phyloP scores from a whole-genome alignment of 2,888 invertebrate species.

The Monoplex corrugatus region DNA sequence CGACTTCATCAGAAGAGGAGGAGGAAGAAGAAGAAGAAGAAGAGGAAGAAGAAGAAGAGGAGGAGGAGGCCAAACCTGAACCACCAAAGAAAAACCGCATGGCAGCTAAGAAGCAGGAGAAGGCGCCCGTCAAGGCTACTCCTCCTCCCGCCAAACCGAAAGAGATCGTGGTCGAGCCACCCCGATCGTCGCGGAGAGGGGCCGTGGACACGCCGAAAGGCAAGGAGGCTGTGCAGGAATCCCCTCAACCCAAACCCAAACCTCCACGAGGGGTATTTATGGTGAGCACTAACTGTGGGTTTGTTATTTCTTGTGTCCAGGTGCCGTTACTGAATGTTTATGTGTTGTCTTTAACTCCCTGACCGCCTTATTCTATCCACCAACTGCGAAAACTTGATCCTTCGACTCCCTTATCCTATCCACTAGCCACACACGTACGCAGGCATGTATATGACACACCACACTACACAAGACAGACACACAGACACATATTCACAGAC shows the following conservation, averaged over 20 bases:
- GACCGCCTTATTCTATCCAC: too few species aligned
- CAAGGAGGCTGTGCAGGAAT: not conserved
- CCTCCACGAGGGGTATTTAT: conserved; percentile 46
- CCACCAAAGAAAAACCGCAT: conserved; percentile 49
- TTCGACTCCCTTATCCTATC: too few species aligned
- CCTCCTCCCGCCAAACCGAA: not conserved
- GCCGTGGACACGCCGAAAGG: not conserved
- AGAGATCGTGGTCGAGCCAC: not conserved
- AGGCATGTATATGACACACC: too few species aligned
- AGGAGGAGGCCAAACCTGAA: conserved; percentile 50
- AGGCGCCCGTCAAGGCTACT: not conserved
- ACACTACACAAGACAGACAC: too few species aligned
- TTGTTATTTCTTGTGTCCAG: too few species aligned
- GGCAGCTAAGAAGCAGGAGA: conserved; percentile 16
- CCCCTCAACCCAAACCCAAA: conserved; percentile 4
- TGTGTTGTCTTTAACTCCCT: too few species aligned
- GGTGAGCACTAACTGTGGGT: conserved; percentile 6
- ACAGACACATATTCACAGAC: too few species aligned
- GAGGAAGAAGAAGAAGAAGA: conserved; percentile 50
- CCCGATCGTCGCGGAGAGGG: not conserved
- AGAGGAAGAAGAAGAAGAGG: conserved; percentile 53
- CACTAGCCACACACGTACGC: too few species aligned
- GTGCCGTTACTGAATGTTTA: too few species aligned
- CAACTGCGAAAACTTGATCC: too few species aligned
- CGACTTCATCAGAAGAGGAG: conserved; percentile 46